Base-by-base conservation (phyloP, 2,797 vertebrate species). In the Cynodonichthys magdalenae region DNA sequence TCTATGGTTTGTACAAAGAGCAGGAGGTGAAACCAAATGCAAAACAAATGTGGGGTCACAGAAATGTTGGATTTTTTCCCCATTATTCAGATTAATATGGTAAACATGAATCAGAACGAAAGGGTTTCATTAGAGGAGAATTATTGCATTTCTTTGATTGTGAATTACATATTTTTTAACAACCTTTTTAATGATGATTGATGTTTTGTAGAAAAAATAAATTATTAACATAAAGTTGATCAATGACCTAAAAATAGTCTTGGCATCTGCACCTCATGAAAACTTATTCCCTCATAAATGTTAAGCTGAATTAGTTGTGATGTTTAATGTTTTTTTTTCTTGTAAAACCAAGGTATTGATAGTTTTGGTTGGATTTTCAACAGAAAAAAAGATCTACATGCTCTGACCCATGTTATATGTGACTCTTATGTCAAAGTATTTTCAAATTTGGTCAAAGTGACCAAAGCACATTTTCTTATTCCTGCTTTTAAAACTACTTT, bases 61-160 rank as follows among this genome's bases (percentile, higher is more conserved):
- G 24, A 59, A 67, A 57, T 42, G 41, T 61, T 66, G 71, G 69
- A 83, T 63, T 34, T 70, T 28, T 14, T 61, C 18, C 9, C 10
- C 58, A 44, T 48, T 47, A 68, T 47, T 69, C 36, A 63, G 50
- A 59, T 62, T 48, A 69, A 56, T 69, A 58, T 69, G 34, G 60
- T 68, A 77, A 89, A 81, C 66, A 69, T 55, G 46, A 74, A 78
- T 55, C 66, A 55, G 63, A 75, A 63, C 71, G 62, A 83, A 57
- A 79, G 73, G 63, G 74, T 83, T 86, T 79, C 75, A 85, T 84
- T 84, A 76, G 12, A 41, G 24, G 6, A 36, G 73, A 74, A 79
- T 72, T 81, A 49, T 57, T n/a, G 48, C 18, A 19, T 62, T 73
- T 44, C 54, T 65, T 87, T 70, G 41, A 50, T 59, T 52, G 67